Conservation (phyloP, 2,888 invertebrate species). For the Torymus tubicola region DNA sequence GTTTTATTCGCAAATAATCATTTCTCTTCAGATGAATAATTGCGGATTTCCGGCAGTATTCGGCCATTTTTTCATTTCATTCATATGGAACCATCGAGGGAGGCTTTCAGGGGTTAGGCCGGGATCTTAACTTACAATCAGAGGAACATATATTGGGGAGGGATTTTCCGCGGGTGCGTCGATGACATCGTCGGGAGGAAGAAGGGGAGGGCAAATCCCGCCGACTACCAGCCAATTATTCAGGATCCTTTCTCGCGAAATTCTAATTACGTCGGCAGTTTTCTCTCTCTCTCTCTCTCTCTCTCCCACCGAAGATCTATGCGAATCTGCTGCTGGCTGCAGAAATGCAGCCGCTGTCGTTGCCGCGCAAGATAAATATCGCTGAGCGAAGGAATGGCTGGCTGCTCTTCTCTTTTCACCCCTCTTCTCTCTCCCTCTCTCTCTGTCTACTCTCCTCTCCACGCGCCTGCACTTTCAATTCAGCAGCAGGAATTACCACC, state of each 20-base stretch:
- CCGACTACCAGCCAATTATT: slow-evolving; percentile 50
- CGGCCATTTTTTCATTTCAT: too few species aligned
- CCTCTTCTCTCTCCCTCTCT: background rate
- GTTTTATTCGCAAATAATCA: too few species aligned
- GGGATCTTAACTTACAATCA: slow-evolving; percentile 14
- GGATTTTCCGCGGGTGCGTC: slow-evolving; percentile 22
- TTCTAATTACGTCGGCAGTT: slow-evolving; percentile 54
- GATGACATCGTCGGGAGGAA: background rate
- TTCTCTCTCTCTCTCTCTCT: background rate
- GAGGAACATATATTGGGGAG: slow-evolving; percentile 10
- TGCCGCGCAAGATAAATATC: slow-evolving; percentile 41
- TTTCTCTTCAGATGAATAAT: too few species aligned
- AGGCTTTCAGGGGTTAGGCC: too few species aligned
- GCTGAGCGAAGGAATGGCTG: slow-evolving; percentile 39
- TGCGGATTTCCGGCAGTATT: too few species aligned
- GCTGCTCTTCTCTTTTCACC: background rate
- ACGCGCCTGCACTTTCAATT: slow-evolving; percentile 45
- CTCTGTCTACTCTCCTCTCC: background rate
- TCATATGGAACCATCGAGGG: too few species aligned
- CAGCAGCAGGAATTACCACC: slow-evolving; percentile 49
- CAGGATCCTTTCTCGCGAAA: slow-evolving; percentile 44
- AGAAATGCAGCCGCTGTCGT: slow-evolving; percentile 32
- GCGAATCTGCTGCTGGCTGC: slow-evolving; percentile 50
- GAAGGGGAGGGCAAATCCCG: slow-evolving; percentile 35
- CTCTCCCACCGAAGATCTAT: slow-evolving; percentile 30